Conservation (phyloP, 2,888 invertebrate species). For the Synergus gifuensis region DNA sequence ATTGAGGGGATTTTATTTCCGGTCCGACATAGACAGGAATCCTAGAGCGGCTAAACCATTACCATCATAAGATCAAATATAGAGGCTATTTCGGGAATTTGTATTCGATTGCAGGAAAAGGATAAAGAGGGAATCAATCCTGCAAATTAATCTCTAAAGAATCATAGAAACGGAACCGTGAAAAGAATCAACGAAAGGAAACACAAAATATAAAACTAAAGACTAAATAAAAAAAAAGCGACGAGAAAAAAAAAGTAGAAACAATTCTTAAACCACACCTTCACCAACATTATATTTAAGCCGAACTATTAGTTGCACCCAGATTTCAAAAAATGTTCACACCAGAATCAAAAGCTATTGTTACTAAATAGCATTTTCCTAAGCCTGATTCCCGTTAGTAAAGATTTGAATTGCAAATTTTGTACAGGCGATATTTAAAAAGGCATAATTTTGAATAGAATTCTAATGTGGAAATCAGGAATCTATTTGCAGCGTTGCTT, state of each 20-base stretch:
- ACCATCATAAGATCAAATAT: conserved; percentile 69
- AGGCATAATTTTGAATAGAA: conserved; percentile 19
- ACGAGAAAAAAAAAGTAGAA: background rate
- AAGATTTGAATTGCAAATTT: background rate
- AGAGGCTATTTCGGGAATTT: background rate
- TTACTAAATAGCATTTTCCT: background rate
- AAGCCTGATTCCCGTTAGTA: background rate
- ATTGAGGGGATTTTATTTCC: conserved; percentile 81
- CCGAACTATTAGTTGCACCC: background rate
- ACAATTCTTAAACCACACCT: conserved; percentile 21
- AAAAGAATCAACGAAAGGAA: conserved; percentile 12
- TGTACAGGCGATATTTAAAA: background rate
- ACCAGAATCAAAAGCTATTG: background rate
- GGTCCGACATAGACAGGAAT: conserved; percentile 86
- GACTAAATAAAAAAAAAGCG: background rate
- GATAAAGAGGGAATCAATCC: background rate
- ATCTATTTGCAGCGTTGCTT: conserved; percentile 6
- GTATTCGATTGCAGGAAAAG: conserved; percentile 8
- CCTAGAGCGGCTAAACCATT: conserved; percentile 84
- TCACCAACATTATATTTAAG: conserved; percentile 39
- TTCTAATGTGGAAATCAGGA: conserved; percentile 23
- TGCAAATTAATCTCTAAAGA: background rate
- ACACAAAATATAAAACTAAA: conserved; percentile 32
- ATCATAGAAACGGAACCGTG: conserved; percentile 7
- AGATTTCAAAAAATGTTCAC: background rate